Conservation (phyloP, 2,797 vertebrate species). For the Myotis vivesi region DNA sequence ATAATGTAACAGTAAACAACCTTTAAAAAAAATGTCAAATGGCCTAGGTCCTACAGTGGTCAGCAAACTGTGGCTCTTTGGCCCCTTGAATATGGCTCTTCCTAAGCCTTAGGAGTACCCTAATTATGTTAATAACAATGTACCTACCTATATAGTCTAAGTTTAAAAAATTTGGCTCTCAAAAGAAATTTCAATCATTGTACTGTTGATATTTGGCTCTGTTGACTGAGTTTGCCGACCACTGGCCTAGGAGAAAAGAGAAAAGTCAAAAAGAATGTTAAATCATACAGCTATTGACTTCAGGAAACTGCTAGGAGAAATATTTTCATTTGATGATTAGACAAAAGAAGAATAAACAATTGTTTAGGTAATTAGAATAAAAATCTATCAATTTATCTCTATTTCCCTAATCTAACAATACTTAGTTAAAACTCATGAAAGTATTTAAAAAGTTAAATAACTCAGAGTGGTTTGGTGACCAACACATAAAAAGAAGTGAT, state of each 20-base stretch:
- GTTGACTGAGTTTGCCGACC: no score
- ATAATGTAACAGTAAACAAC: neutral
- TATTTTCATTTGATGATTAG: neutral
- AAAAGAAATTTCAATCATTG: no score
- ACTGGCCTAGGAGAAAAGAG: neutral
- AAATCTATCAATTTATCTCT: neutral
- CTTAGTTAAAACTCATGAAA: neutral
- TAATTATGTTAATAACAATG: no score
- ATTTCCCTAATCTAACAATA: neutral
- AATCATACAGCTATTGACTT: neutral
- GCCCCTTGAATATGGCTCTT: no score
- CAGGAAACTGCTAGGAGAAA: neutral
- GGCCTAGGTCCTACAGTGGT: neutral
- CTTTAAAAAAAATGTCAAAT: neutral
- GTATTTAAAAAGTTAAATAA: slow-evolving; percentile 9
- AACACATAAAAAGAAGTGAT: neutral
- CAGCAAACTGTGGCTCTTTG: no score
- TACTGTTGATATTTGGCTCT: no score
- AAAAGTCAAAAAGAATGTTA: neutral
- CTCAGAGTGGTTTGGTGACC: neutral
- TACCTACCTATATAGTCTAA: no score
- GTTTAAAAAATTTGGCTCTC: no score
- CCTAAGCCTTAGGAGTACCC: no score
- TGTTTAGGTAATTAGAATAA: neutral
- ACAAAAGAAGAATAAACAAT: neutral